Percentiles rank a stretch among this genome's conserved stretches.
phyloP scores from a whole-genome alignment of 2,113 vertebrate genomes.

The Oxygymnocypris stewartii region DNA sequence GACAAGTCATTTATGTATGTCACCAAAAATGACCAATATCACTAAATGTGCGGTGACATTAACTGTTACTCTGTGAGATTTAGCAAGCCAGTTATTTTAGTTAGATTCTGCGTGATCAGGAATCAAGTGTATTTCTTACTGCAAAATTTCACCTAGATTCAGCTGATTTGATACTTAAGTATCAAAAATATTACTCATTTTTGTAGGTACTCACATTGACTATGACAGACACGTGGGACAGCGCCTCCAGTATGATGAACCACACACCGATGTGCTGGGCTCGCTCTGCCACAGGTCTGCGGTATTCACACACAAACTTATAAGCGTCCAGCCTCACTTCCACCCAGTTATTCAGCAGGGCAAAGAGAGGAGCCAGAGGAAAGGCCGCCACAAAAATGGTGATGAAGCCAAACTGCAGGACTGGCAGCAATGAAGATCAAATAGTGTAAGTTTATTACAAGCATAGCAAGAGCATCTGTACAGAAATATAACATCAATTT shows the following conservation, averaged over 20 bases:
- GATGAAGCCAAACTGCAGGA: slow-evolving; percentile 81
- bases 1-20: too few relatives aligned
- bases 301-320: slow-evolving; percentile 79
- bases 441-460: not conserved
- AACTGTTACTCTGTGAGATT: not conserved
- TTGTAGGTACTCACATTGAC: slow-evolving; percentile 70
- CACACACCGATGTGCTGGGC: slow-evolving; percentile 79
- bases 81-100: not conserved
- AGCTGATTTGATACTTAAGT: not conserved
- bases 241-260: slow-evolving; percentile 77
- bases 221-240: slow-evolving; percentile 74
- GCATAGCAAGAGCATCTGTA: not conserved
- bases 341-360: slow-evolving; percentile 79
- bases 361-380: slow-evolving; percentile 76
- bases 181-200: not conserved
- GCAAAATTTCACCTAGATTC: not conserved
- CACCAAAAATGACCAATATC: not conserved
- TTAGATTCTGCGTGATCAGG: not conserved
- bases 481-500: not conserved
- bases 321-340: slow-evolving; percentile 78
- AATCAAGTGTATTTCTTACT: not conserved
- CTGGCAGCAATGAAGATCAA: slow-evolving; percentile 50
- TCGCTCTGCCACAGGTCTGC: slow-evolving; percentile 72
- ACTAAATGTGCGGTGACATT: not conserved
- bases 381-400: slow-evolving; percentile 80